Evolutionary conservation across 2,888 invertebrate species (phyloP).

Genomic region (Pilophorus perplexus): DNA sequence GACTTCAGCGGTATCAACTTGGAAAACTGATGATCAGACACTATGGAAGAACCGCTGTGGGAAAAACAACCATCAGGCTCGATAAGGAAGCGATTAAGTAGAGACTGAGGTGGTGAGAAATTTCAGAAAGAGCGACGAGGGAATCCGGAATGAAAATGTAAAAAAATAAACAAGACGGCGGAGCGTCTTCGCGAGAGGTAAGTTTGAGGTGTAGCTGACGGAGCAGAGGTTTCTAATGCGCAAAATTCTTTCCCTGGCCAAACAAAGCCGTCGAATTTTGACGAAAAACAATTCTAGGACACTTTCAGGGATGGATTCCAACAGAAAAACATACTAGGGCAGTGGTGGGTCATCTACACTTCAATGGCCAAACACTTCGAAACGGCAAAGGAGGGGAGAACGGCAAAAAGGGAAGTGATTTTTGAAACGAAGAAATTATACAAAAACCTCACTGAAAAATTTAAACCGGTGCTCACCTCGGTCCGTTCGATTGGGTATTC

Average conservation of each 20-base stretch:
- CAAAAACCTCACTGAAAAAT: too few relatives aligned
- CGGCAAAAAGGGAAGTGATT: constrained; percentile 22
- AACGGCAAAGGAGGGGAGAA: constrained; percentile 16
- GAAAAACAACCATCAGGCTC: too few relatives aligned
- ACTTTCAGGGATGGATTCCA: too few relatives aligned
- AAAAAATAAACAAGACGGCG: constrained; percentile 16
- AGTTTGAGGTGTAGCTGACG: background rate
- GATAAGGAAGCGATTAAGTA: too few relatives aligned
- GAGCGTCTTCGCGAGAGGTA: constrained; percentile 11
- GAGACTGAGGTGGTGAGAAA: too few relatives aligned
- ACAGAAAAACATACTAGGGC: too few relatives aligned
- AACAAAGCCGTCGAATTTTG: too few relatives aligned
- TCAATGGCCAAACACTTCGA: constrained; percentile 33
- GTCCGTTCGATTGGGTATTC: constrained; percentile 74
- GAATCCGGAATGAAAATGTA: constrained; percentile 1
- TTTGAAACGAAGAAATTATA: constrained; percentile 12
- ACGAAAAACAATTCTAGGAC: too few relatives aligned
- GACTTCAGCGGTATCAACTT: constrained; percentile 11
- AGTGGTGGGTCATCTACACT: constrained; percentile 15
- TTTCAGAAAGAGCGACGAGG: too few relatives aligned
- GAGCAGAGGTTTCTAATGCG: background rate
- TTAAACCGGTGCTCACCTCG: constrained; percentile 71
- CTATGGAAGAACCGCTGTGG: too few relatives aligned
- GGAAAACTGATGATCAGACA: too few relatives aligned
- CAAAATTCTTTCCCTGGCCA: background rate